Evolutionary conservation across 92 coral and sea anemone genomes (phyloP).

Genomic region (Pocillopora grandis): DNA sequence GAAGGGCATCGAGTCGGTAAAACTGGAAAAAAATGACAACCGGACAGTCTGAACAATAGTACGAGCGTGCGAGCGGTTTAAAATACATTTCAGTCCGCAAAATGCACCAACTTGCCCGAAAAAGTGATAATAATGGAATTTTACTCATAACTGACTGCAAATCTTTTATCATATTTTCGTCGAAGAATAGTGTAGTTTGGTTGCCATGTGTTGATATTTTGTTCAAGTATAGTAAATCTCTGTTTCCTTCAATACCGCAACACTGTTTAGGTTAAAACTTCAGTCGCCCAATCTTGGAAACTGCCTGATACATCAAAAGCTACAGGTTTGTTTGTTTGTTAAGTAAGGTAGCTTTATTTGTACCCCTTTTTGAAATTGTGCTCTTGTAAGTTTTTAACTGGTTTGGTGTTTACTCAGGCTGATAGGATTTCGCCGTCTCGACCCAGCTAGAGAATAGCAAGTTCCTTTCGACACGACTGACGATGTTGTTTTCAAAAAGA

Average conservation of each 20-base stretch:
- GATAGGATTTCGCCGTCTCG: neutral
- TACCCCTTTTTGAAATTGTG: neutral
- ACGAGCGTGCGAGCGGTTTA: too few species aligned
- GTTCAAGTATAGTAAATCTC: neutral
- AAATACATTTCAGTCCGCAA: too few species aligned
- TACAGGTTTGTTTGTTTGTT: slow-evolving; percentile 68
- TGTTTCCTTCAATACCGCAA: neutral
- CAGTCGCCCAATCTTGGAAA: slow-evolving; percentile 91
- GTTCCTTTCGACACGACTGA: too few species aligned
- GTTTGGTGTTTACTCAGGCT: neutral
- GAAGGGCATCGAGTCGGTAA: too few species aligned
- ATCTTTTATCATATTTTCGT: too few species aligned
- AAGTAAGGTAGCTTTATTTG: neutral
- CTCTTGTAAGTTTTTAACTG: neutral
- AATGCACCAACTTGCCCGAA: too few species aligned
- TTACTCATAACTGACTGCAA: too few species aligned
- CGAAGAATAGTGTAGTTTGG: neutral
- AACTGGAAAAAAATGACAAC: too few species aligned
- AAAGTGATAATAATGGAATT: too few species aligned
- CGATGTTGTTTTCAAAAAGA: too few species aligned
- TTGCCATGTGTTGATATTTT: neutral
- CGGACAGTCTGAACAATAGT: too few species aligned
- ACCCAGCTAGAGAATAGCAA: too few species aligned
- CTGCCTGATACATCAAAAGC: slow-evolving; percentile 92
- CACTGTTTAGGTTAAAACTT: slow-evolving; percentile 63